These are phyloP conservation scores for Acanthurus leucopareius DNA, from an alignment of 2,797 vertebrate species.

Conservation along the genomic window DNA sequence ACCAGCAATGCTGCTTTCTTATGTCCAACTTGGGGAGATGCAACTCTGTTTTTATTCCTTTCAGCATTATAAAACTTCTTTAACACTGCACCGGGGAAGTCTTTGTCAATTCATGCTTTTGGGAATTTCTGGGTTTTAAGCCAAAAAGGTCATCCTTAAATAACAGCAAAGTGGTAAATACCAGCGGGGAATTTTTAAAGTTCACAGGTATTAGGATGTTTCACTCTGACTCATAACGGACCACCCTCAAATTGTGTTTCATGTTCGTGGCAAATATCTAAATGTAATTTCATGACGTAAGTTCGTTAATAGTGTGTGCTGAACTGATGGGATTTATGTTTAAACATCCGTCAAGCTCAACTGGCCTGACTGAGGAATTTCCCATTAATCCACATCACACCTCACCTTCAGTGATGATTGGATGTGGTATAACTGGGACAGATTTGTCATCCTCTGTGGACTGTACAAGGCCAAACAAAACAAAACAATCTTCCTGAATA, in stretches of 20 bases:
- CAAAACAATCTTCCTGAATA: no score
- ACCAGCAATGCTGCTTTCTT: background rate
- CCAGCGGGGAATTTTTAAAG: background rate
- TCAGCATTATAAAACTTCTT: background rate
- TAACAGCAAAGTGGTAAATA: background rate
- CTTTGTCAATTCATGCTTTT: background rate
- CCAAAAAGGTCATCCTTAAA: background rate
- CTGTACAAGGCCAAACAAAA: no score
- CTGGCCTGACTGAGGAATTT: no score
- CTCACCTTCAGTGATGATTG: no score
- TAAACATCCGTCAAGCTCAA: no score
- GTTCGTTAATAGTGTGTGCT: no score
- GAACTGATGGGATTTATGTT: no score
- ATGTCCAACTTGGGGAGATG: background rate
- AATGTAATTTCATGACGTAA: background rate
- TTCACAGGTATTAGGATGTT: background rate
- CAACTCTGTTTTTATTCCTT: background rate
- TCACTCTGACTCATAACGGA: background rate
- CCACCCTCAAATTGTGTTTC: background rate
- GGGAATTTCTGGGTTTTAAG: background rate
- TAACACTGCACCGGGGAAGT: background rate
- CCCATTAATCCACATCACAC: no score
- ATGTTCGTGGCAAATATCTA: background rate
- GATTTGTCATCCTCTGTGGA: no score
- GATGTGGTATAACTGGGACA: no score